A percentile compares a stretch with the other conserved stretches of the same genome.
Evolutionary conservation across 2,113 vertebrate genomes (phyloP).

Genomic region (Microcebus jonahi): DNA sequence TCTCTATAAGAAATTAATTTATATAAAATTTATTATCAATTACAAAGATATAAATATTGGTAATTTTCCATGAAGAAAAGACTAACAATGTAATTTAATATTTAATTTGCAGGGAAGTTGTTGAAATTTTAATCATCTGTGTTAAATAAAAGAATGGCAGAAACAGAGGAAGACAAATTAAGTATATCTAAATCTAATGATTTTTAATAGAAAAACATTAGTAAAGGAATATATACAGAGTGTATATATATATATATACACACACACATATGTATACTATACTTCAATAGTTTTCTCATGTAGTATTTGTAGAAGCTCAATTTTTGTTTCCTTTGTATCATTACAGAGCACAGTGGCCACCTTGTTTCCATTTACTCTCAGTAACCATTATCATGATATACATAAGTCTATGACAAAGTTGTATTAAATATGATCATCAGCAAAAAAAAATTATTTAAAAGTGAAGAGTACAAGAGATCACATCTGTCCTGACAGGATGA

Average conservation of each 20-base stretch:
- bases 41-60: slow-evolving; percentile 44
- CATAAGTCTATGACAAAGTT: not conserved
- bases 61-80: slow-evolving; percentile 46
- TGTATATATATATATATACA: not conserved
- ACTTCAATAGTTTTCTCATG: slow-evolving; percentile 5
- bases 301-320: not conserved
- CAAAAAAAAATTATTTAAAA: not conserved
- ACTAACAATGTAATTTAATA: not conserved
- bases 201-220: not conserved
- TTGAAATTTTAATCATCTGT: slow-evolving; percentile 48
- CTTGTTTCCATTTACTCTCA: not conserved
- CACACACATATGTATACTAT: not conserved
- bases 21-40: slow-evolving; percentile 41
- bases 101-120: not conserved
- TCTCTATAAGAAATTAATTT: slow-evolving; percentile 9
- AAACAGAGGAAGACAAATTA: not conserved
- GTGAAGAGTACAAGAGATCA: not conserved
- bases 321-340: not conserved
- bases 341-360: not conserved
- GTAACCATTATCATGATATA: not conserved
- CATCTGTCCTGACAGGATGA: not conserved
- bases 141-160: slow-evolving; percentile 8
- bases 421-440: not conserved
- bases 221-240: slow-evolving; percentile 2
- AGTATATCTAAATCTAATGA: not conserved